Conservation (phyloP, 2,797 vertebrate genomes). For the Poecilia wingei region DNA sequence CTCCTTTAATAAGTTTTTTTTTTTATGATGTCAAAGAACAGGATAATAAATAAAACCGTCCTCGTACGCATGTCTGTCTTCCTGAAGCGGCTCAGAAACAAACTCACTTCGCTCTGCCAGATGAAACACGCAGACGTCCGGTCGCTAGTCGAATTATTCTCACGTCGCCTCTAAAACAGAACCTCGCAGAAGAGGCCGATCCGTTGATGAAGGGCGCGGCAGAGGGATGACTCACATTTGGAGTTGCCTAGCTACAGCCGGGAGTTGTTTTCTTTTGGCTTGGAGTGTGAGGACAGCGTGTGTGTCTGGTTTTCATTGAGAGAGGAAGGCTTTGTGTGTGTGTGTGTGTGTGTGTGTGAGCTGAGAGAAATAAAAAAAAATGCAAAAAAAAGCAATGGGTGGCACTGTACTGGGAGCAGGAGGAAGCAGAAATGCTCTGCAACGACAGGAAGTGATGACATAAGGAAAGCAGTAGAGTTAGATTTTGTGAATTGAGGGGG, state of each 20-base stretch:
- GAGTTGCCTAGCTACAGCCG: conserved; percentile 81
- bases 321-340: conserved; percentile 49
- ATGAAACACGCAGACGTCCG: background rate
- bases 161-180: conserved; percentile 23
- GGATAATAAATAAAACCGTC: background rate
- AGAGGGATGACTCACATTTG: conserved; percentile 80
- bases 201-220: conserved; percentile 74
- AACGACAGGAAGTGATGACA: conserved; percentile 53
- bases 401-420: conserved; percentile 57
- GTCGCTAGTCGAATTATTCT: conserved; percentile 9
- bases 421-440: conserved; percentile 54
- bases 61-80: background rate
- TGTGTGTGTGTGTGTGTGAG: conserved; percentile 47
- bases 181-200: conserved; percentile 15
- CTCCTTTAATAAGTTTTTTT: background rate
- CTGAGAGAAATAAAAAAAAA: conserved; percentile 23
- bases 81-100: background rate
- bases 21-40: background rate
- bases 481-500: conserved; percentile 49
- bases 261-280: conserved; percentile 80
- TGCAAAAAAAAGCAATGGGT: conserved; percentile 19
- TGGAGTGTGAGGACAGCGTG: conserved; percentile 62
- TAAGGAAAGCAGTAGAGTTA: conserved; percentile 49
- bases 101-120: background rate
- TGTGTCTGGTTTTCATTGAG: conserved; percentile 79